Percentiles rank a stretch among this genome's conserved stretches.
phyloP scores from a whole-genome alignment of 1,140 invertebrate genomes.

The Nymphalis io region DNA sequence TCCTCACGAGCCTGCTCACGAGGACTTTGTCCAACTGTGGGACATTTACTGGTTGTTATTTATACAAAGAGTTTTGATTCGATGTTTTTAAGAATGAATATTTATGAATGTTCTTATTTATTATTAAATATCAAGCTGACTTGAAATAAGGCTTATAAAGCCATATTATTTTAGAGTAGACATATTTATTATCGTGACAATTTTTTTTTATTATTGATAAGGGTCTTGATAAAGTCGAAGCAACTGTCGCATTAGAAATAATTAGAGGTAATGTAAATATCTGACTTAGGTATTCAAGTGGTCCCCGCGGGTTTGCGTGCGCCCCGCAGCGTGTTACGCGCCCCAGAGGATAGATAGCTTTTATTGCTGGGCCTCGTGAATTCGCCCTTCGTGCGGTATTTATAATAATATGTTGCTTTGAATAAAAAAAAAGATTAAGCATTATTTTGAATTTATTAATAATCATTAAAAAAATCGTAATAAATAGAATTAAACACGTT shows the following conservation, averaged over 20 bases:
- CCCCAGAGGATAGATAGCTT: slow-evolving; percentile 37
- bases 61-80: no score
- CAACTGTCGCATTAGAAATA: slow-evolving; percentile 35
- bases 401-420: slow-evolving; percentile 16
- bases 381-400: background rate
- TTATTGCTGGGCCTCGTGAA: slow-evolving; percentile 32
- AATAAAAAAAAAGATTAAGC: background rate
- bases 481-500: no score
- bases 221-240: slow-evolving; percentile 20
- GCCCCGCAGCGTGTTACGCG: slow-evolving; percentile 39
- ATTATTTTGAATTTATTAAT: background rate
- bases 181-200: background rate
- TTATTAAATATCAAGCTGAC: background rate
- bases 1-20: no score
- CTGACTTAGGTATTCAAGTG: slow-evolving; percentile 37
- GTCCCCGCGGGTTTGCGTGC: slow-evolving; percentile 43
- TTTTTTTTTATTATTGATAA: slow-evolving; percentile 25
- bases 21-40: no score
- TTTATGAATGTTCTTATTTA: no score
- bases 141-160: background rate
- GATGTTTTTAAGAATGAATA: no score
- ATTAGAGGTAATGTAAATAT: slow-evolving; percentile 46
- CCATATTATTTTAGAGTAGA: background rate
- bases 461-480: no score
- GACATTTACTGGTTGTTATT: no score